Evolutionary conservation across 2,888 invertebrate genomes (phyloP).

Genomic region (Lamproptera curius): DNA sequence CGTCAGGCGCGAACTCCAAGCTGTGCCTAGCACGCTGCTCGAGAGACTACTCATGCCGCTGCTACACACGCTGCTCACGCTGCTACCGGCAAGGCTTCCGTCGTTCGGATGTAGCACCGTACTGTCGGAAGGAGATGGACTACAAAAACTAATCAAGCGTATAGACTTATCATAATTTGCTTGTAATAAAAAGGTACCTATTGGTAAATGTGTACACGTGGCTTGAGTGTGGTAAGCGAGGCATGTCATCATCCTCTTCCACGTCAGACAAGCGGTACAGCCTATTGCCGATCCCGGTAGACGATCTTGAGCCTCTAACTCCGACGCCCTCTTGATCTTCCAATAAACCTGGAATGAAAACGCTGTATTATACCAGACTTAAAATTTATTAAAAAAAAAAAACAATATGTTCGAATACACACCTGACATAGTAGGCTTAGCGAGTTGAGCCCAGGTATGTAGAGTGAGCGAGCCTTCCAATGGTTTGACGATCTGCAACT

Average conservation of each 20-base stretch:
- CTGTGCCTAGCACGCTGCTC: slow-evolving; percentile 68
- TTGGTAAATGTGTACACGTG: slow-evolving; percentile 93
- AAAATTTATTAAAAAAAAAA: background rate
- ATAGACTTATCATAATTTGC: background rate
- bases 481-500: slow-evolving; percentile 94
- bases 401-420: background rate
- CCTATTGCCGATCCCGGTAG: slow-evolving; percentile 86
- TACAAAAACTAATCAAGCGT: slow-evolving; percentile 16
- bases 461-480: slow-evolving; percentile 95
- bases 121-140: slow-evolving; percentile 58
- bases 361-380: background rate
- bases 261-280: slow-evolving; percentile 80
- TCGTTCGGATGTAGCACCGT: slow-evolving; percentile 94
- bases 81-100: slow-evolving; percentile 83
- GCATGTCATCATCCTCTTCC: slow-evolving; percentile 88
- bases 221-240: slow-evolving; percentile 85
- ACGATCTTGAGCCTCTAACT: slow-evolving; percentile 86
- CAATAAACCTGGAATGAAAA: slow-evolving; percentile 74
- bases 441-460: slow-evolving; percentile 96
- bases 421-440: slow-evolving; percentile 94
- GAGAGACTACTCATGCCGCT: slow-evolving; percentile 78
- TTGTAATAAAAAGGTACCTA: slow-evolving; percentile 45
- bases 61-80: slow-evolving; percentile 79
- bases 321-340: slow-evolving; percentile 95
- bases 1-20: slow-evolving; percentile 82